Percentiles rank a stretch among this genome's conserved stretches.
Conservation (phyloP, 1,140 invertebrate species). For the Diuraphis noxia region DNA sequence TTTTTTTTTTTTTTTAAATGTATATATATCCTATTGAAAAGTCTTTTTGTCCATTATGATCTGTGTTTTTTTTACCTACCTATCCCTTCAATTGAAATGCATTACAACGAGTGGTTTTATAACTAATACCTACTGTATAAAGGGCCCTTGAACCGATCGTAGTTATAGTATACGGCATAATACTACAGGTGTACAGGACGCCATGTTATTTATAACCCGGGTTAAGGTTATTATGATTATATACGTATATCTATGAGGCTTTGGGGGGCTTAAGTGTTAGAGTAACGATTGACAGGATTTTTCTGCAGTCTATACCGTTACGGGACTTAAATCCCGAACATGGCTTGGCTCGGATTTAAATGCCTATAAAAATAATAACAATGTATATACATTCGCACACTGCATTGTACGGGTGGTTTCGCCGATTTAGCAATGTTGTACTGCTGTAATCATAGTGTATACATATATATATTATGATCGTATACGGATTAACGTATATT, state of each 20-base stretch:
- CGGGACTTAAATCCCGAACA: background rate
- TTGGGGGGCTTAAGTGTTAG: background rate
- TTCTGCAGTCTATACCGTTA: background rate
- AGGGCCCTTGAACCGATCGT: background rate
- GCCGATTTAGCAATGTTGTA: background rate
- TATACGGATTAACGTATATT: background rate
- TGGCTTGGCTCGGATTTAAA: background rate
- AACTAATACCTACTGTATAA: background rate
- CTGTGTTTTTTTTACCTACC: background rate
- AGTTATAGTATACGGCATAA: background rate
- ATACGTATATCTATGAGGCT: background rate
- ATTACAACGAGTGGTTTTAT: background rate
- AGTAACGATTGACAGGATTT: constrained; percentile 19
- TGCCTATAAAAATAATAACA: background rate
- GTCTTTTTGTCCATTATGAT: background rate
- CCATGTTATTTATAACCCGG: background rate
- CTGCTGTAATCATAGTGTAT: background rate
- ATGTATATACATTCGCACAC: background rate
- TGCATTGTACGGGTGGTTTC: background rate
- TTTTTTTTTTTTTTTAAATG: background rate
- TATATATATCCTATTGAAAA: background rate
- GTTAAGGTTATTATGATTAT: background rate
- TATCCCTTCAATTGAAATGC: background rate
- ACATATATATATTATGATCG: too few species aligned
- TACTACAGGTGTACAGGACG: background rate